Conservation (phyloP, 2,797 vertebrate species). For the Crypturellus tataupa region DNA sequence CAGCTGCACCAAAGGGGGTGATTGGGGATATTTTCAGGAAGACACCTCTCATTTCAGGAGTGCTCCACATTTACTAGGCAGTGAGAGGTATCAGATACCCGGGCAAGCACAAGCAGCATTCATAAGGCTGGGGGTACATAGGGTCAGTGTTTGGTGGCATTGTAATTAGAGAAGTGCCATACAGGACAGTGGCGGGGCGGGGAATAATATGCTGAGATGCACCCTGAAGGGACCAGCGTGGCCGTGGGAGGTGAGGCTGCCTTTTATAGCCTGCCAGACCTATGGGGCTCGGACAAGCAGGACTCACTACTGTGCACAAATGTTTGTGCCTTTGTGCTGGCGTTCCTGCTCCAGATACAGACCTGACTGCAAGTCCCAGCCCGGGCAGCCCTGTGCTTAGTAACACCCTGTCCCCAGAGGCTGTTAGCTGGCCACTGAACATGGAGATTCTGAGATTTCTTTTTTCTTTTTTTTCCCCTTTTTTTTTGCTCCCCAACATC, state of each 20-base stretch:
- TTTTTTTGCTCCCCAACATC: background rate
- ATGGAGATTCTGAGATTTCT: constrained; percentile 27
- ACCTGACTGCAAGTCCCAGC: background rate
- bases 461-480: background rate
- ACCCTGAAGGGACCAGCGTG: background rate
- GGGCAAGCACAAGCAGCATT: background rate
- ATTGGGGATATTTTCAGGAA: background rate
- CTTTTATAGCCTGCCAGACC: too few relatives aligned
- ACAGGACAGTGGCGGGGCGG: rapidly evolving
- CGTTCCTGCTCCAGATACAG: background rate
- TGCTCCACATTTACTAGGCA: background rate
- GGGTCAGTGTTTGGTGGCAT: rapidly evolving
- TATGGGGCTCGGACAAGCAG: background rate
- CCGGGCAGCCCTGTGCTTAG: constrained; percentile 37
- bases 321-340: rapidly evolving
- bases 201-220: background rate
- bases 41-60: background rate
- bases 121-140: rapidly evolving
- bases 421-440: background rate
- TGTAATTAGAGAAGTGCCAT: rapidly evolving
- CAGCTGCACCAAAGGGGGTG: background rate
- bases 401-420: constrained; percentile 38
- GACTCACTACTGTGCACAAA: rapidly evolving
- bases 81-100: background rate
- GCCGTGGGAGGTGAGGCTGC: background rate